Base-by-base conservation (phyloP, 2,888 invertebrate genomes). In the Tetropium fuscum region DNA sequence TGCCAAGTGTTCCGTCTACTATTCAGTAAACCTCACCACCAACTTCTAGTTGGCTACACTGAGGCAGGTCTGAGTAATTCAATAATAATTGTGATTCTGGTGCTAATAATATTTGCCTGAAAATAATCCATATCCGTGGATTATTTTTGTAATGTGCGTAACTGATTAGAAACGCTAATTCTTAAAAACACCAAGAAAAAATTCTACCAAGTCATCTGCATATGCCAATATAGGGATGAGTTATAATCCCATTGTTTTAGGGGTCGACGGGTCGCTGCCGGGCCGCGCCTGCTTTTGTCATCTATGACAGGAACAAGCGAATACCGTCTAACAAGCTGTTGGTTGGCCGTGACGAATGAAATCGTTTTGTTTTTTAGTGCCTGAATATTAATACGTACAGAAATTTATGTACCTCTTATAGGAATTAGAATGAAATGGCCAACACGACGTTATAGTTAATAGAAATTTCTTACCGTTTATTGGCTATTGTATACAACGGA, bases 281-380 rank as follows among this genome's bases (percentile, higher is more conserved):
- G 48, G 53, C 63, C 63, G 63, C 63, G 63, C 63, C 63, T 53
- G 56, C 63, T 47, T 60, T 63, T 63, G 63, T 63, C 63, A 63
- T 60, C 36, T 56, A 13, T 20, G 32, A 41, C 53, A 53, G 47
- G 32, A 57, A 57, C 57, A 53, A 36, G 43, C 51, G 47, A 58
- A 55, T 58, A 51, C 45, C 45, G 40, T 58, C 61, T 54, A 62
- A 62, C 54, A 58, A 54, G 61, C 22, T 48, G 44, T 36, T 45
- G 49, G 58, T 49, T 53, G 58, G 43, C 49, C 53, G 43, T 61
- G 61, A 58, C 58, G 61, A 61, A 61, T 61, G 61, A 54, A 41
- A 38, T 60, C 59, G 41, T 55, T 44, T 55, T n/a, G 59, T 55
- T 60, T 41, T 25, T 13, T 32, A 32, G 38, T 40, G 15, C 51